These are phyloP conservation scores for Andrena trimmerana DNA, from an alignment of 2,888 invertebrate species.

Conservation along the genomic window DNA sequence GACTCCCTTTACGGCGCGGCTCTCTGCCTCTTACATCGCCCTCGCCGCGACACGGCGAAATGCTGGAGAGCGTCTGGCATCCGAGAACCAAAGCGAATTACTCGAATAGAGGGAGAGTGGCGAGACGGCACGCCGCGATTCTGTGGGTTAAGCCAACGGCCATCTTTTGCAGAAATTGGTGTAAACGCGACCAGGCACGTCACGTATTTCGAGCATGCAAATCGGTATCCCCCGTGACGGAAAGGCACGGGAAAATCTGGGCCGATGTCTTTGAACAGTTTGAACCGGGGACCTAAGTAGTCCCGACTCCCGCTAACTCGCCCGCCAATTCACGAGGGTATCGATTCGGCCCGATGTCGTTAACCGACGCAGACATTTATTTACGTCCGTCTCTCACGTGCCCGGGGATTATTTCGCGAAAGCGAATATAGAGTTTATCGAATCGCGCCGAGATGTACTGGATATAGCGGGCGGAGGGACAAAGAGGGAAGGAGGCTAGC, in stretches of 20 bases:
- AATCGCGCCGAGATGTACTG: slow-evolving; percentile 18
- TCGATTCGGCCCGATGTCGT: background rate
- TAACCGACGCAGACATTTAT: slow-evolving; percentile 23
- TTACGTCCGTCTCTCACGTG: slow-evolving; percentile 17
- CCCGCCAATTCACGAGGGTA: background rate
- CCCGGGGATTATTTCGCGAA: slow-evolving; percentile 21
- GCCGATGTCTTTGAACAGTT: background rate
- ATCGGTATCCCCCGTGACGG: no score
- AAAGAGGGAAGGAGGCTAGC: slow-evolving; percentile 34
- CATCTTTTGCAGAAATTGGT: background rate
- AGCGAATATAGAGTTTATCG: slow-evolving; percentile 49
- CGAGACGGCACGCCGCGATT: slow-evolving; percentile 1
- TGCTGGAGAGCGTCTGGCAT: slow-evolving; percentile 42
- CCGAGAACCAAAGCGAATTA: slow-evolving; percentile 52
- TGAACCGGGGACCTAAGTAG: background rate
- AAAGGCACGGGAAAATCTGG: background rate
- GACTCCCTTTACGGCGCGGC: slow-evolving; percentile 47
- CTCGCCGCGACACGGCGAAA: slow-evolving; percentile 28
- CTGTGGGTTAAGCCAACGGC: background rate
- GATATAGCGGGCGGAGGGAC: slow-evolving; percentile 28
- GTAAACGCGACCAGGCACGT: background rate
- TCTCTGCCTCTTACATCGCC: background rate
- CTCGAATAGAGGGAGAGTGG: slow-evolving; percentile 23
- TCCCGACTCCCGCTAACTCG: background rate
- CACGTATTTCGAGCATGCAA: background rate